Conservation (phyloP, 2,113 vertebrate species). For the Pteronura brasiliensis region DNA sequence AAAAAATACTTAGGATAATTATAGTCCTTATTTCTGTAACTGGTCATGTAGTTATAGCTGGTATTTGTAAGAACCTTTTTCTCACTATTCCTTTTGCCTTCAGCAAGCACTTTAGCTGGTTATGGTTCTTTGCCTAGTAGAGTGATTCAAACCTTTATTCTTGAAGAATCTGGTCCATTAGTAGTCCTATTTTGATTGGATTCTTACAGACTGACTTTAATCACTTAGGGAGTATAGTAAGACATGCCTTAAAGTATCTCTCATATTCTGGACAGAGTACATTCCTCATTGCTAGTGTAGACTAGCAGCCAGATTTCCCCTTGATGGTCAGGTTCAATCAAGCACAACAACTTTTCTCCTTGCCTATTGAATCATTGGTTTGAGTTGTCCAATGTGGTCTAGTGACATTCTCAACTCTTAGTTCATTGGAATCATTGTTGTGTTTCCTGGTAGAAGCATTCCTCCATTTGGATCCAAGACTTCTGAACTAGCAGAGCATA, state of each 20-base stretch:
- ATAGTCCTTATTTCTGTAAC: neutral
- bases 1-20: neutral
- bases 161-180: neutral
- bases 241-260: neutral
- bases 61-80: neutral
- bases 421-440: neutral
- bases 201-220: neutral
- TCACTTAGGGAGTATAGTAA: neutral
- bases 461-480: neutral
- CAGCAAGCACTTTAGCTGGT: neutral
- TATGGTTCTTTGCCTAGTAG: neutral
- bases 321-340: neutral
- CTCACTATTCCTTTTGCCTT: neutral
- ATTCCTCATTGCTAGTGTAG: neutral
- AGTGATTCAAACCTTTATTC: neutral
- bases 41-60: neutral
- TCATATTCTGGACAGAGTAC: neutral
- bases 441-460: neutral
- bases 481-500: neutral
- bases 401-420: neutral
- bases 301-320: neutral
- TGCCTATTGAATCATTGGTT: neutral
- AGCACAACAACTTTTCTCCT: neutral
- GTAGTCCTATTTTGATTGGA: neutral
- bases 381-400: neutral